Evolutionary conservation across 1,140 invertebrate species (phyloP), one percentile per base, ranked within the genome.

Genomic region (Bombus fervidus): DNA sequence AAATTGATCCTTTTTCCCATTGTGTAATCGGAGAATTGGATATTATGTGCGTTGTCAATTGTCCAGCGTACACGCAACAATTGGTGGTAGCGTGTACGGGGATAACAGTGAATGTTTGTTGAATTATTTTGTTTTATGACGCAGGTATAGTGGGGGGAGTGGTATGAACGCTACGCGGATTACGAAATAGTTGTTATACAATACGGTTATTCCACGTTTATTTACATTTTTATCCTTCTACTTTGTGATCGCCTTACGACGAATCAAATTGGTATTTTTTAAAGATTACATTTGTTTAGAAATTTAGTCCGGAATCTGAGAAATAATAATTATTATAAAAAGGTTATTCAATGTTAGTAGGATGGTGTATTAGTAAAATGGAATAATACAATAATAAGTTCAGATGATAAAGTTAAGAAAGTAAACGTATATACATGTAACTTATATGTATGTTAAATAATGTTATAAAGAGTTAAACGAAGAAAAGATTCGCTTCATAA

Each of bases 1-100:
- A 83, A 83, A 83, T 83, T 57, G 73, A 83, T 41, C 34, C 73
- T 68, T 76, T 68, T 37, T 66, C 15, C 73, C 62, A 69, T 83
- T 77, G 73, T 83, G 81, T 25, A 47, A 82, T 22, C 57, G 57
- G 13, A 37, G 57, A 47, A 82, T 75, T 41, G 80, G 71, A 64
- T 75, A 66, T 59, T 73, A 62, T 41, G 41, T 5, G 79, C 47
- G 28, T 57, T 59, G 37, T 47, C 77, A 28, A 80, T 69, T 57
- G 62, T 80, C 39, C 10, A 41, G 9, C 28, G 64, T n/a, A 31
- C 64, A 31, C 13, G 64, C 12, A 25, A 43, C 62, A 53, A 53
- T 53, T 22, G 47, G 47, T 53, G 47, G 47, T 22, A 53, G 10
- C 5, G 25, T 10, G 1, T 53, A 22, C 9, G 25, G 37, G 75